Base-by-base conservation (phyloP, 2,888 invertebrate genomes). In the Apamea sordens region DNA sequence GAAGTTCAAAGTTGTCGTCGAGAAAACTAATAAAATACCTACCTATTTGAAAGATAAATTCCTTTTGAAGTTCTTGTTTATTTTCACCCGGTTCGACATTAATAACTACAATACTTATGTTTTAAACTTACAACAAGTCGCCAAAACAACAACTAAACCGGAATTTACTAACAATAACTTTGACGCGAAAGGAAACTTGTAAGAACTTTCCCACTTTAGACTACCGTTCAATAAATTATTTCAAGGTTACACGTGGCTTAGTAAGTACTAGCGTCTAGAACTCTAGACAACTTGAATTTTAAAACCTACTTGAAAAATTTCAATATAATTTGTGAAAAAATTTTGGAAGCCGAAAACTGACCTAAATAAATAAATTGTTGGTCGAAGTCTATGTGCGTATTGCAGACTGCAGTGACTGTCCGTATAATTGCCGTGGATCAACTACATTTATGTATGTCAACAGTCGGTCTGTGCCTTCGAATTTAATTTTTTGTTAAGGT, bases 61-160 rank as follows among this genome's bases (percentile, higher is more conserved):
- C 28, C 18, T 8, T 61, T 61, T 28, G 21, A 41, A 32, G n/a
- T 53, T 8, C 28, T 24, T 41, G 18, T 21, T 7, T 11, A 24
- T 18, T 36, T 28, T 59, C 18, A 64, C 7, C 18, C 3, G 21
- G 8, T 32, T 21, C 2, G 3, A 36, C 4, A 65, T 10, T 63
- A 41, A 28, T 61, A 21, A n/a, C 21, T 32, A 44, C 44, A 47
- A 47, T 18, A 10, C 4, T 5, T 65, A 47, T 47, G 56, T 68
- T 80, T 59, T 7, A 74, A 78, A 32, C 50, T 44, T 21, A 8
- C 11, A 63, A 53, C n/a, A 61, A 82, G 21, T 63, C 32, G 11
- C 28, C 32, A 15, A 53, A 36, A 74, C 6, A 32, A 36, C 36
- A 44, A 44, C 32, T 21, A 1, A 21, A 82, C 15, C 6, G 15